Evolutionary conservation across 2,888 invertebrate species (phyloP), one percentile per base, ranked within the genome.

Genomic region (Hypolimnas misippus): DNA sequence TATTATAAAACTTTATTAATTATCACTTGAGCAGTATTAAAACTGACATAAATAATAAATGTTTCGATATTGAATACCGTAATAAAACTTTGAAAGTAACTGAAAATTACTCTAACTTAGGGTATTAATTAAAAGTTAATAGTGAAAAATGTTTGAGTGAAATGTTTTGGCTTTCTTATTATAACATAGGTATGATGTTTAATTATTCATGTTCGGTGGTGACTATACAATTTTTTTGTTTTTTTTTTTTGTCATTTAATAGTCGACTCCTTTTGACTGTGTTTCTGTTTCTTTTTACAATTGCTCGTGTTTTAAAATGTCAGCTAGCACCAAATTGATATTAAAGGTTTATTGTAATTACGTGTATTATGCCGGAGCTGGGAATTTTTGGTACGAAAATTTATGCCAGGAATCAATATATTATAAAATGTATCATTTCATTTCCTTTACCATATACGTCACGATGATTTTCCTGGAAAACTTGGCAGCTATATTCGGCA

Each of bases 401-500:
- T 74, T 75, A 25, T 82, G 79, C 66, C 62, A 65, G 38, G 88
- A 88, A 74, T 81, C 80, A 16, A 59, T 71, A 14, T 50, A 44
- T 31, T 89, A 88, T 67, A 81, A 76, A 67, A 57, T 79, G 10
- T 89, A 87, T 67, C 80, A 70, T 19, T 63, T 77, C 42, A 66
- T 84, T 66, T 79, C 86, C 5, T 88, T 87, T 71, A 71, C 79
- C 52, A 74, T 83, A 64, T 89, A 89, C 70, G 78, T 83, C 50
- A 76, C 73, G 14, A 89, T 89, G 89, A 82, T 86, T 73, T 78
- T 86, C 46, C 81, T 89, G 3, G 89, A 90, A 70, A 89, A 88
- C 67, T 62, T 88, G 12, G 89, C 89, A 0, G 87, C 86, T n/a
- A 65, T 83, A 38, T 79, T 83, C 65, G 88, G 87, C 3, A 74